phyloP scores from a whole-genome alignment of 1,140 invertebrate species.

The Lepidurus couesii region DNA sequence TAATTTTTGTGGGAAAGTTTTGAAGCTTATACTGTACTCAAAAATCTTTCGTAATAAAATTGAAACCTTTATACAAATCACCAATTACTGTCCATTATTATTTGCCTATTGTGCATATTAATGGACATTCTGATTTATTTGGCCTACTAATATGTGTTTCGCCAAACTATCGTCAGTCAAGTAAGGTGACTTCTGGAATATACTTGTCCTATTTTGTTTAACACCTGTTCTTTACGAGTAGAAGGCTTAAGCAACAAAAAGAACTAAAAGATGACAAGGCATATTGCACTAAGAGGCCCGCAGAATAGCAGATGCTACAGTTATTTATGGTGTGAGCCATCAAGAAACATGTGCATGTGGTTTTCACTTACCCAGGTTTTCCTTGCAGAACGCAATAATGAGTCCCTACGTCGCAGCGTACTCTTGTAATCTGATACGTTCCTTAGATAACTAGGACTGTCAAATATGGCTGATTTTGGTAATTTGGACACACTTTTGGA shows the following conservation, averaged over 20 bases:
- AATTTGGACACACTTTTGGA: not conserved
- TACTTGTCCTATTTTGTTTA: no score
- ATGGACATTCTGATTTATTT: no score
- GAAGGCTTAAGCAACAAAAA: not conserved
- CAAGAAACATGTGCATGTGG: not conserved
- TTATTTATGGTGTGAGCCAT: not conserved
- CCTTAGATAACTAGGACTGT: constrained; percentile 31
- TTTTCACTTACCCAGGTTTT: constrained; percentile 22
- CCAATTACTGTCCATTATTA: no score
- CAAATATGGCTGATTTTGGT: not conserved
- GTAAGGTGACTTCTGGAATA: no score
- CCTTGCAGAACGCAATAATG: constrained; percentile 17
- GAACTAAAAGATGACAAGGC: not conserved
- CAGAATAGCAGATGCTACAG: no score
- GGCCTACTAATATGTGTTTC: no score
- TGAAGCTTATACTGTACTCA: no score
- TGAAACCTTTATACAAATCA: no score
- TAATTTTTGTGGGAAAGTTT: no score
- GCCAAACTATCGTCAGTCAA: no score
- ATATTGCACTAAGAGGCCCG: not conserved
- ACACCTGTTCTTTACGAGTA: not conserved
- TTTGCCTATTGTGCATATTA: no score
- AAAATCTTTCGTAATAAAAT: no score
- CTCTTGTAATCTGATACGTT: constrained; percentile 32
- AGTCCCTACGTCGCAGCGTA: constrained; percentile 31